These are phyloP conservation scores for Ctenochaetus hawaiiensis DNA, from an alignment of 2,797 vertebrate species.

Conservation along the genomic window DNA sequence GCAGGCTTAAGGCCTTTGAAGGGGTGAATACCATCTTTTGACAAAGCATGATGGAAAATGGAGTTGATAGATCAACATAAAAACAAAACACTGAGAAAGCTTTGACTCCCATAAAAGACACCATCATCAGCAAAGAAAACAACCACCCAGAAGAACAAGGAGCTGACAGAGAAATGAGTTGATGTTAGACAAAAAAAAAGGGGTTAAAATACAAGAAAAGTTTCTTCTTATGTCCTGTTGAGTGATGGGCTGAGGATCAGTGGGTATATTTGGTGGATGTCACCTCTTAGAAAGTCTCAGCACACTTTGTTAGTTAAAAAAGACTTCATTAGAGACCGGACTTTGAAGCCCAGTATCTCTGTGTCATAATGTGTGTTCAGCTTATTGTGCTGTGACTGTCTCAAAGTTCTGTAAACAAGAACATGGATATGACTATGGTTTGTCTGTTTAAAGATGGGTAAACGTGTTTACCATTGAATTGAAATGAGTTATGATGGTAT, in stretches of 20 bases:
- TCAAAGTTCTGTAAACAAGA: slow-evolving; percentile 59
- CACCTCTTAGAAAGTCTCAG: slow-evolving; percentile 81
- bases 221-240: slow-evolving; percentile 52
- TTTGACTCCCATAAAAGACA: slow-evolving; percentile 51
- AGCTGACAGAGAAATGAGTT: slow-evolving; percentile 35
- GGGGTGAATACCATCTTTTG: slow-evolving; percentile 99
- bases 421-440: slow-evolving; percentile 65
- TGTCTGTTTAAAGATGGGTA: slow-evolving; percentile 89
- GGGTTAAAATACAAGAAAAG: slow-evolving; percentile 50
- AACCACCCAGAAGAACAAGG: slow-evolving; percentile 50
- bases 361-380: slow-evolving; percentile 2
- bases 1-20: slow-evolving; percentile 99
- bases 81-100: slow-evolving; percentile 54
- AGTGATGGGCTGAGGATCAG: slow-evolving; percentile 52
- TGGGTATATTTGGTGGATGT: slow-evolving; percentile 52
- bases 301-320: slow-evolving; percentile 53
- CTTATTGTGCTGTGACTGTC: slow-evolving; percentile 80
- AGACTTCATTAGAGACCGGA: not conserved
- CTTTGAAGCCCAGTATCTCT: slow-evolving; percentile 16
- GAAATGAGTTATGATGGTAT: slow-evolving; percentile 65
- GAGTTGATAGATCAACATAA: slow-evolving; percentile 74
- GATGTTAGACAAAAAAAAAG: slow-evolving; percentile 58
- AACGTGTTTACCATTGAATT: slow-evolving; percentile 86
- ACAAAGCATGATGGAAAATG: slow-evolving; percentile 94
- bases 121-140: slow-evolving; percentile 57